Evolutionary conservation across 2,797 vertebrate species (phyloP), one percentile per base, ranked within the genome.

Genomic region (Cyclopterus lumpus): DNA sequence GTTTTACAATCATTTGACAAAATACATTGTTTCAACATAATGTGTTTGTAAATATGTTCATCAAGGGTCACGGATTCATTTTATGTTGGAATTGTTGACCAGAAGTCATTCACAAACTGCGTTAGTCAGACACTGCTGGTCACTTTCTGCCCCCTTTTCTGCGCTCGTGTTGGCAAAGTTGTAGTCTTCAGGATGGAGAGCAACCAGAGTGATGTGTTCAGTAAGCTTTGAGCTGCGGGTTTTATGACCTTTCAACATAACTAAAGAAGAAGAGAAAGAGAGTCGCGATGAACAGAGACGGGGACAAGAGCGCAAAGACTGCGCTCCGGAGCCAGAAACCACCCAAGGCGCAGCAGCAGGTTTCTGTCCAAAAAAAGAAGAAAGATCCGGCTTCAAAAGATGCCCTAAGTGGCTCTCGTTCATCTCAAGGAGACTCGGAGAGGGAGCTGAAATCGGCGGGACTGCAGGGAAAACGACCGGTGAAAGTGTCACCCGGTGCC

Each of bases 301-400:
- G 75, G 44, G 88, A 91, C 62, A 89, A 81, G 30, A 66, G 82
- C 69, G 81, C 66, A 73, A 91, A 89, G 62, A 63, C 44, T 75
- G 77, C 81, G 61, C 77, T 46, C 26, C 82, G 90, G 54, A 85
- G 78, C 77, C 89, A 86, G 54, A 92, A 88, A 66, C 91, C 79
- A 28, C 18, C 71, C 64, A 75, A 70, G 77, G 38, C 90, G 67
- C 94, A 93, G 16, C 92, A 89, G 83, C 81, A 89, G 82, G 75
- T 75, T 87, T 86, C 85, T 71, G 85, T 81, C 78, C 95, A 93
- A 75, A 96, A 94, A 87, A 92, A 93, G 86, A 95, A 94, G 73
- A 95, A 93, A 51, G 93, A 93, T 7, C 86, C 92, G 24, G 88
- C 59, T 28, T 71, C 90, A 66, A 96, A 93, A 91, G 95, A 95